Evolutionary conservation across 2,113 vertebrate genomes (phyloP).

Genomic region (Anseranas semipalmata): DNA sequence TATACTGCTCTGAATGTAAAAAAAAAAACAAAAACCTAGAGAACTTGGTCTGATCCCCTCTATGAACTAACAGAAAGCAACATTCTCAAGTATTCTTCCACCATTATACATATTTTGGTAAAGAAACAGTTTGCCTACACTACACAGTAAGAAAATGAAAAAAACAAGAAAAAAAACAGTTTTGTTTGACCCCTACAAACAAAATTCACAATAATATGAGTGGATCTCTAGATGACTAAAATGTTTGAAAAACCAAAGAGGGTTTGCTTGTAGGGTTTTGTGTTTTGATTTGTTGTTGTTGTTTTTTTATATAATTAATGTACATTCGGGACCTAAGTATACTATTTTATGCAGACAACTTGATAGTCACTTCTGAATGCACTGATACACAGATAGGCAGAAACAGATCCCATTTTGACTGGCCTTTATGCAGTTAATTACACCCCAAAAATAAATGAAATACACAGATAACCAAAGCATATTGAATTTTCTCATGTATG

Average conservation of each 20-base stretch:
- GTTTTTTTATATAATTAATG: not conserved
- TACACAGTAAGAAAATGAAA: not conserved
- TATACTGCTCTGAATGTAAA: not conserved
- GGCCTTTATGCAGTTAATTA: not conserved
- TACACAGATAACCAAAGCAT: not conserved
- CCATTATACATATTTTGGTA: not conserved
- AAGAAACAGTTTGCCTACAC: not conserved
- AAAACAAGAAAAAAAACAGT: not conserved
- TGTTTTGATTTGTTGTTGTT: not conserved
- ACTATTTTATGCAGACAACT: not conserved
- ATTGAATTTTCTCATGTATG: not conserved
- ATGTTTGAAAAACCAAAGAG: not conserved
- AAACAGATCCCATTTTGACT: not conserved
- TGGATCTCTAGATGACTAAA: not conserved
- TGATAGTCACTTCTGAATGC: not conserved
- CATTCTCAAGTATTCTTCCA: not conserved
- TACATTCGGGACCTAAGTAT: not conserved
- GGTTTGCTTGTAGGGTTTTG: not conserved
- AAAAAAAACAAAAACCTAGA: not conserved
- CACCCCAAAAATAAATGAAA: not conserved
- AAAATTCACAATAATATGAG: not conserved
- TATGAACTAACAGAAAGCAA: not conserved
- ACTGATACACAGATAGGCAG: not conserved
- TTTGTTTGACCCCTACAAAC: not conserved
- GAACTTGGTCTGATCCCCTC: not conserved